Evolutionary conservation across 1,140 invertebrate species (phyloP), one percentile per base, ranked within the genome.

Genomic region (Berghia stephanieae): DNA sequence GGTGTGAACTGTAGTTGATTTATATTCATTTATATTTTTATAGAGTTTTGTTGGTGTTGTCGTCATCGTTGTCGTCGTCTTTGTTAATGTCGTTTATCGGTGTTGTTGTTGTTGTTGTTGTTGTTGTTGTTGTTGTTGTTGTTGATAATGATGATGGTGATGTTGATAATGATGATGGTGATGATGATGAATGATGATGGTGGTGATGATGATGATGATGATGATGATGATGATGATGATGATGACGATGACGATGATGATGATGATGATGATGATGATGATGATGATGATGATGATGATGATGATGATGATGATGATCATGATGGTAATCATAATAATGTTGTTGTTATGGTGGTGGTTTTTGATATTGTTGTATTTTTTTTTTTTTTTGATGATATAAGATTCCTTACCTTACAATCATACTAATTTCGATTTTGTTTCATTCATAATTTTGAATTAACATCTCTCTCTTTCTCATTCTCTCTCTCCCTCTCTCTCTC

Each of bases 11-110:
- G 63, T 38, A 5, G 3, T 3, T 38, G 63, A 24, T 10, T 13
- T 49, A 31, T 8, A 63, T 75, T 85, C 82, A 67, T 82, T n/a
- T n/a, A n/a, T n/a, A n/a, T n/a, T n/a, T n/a, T n/a, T n/a, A 79
- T 75, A 86, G 86, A 88, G 1, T 38, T 40, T n/a, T n/a, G n/a
- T n/a, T n/a, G n/a, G n/a, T n/a, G n/a, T n/a, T n/a, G n/a, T n/a
- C n/a, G n/a, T n/a, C n/a, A n/a, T n/a, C n/a, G n/a, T n/a, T n/a
- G n/a, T n/a, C n/a, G n/a, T n/a, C n/a, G n/a, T n/a, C n/a, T n/a
- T n/a, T n/a, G n/a, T n/a, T n/a, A n/a, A n/a, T n/a, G n/a, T n/a
- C n/a, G n/a, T n/a, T n/a, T n/a, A n/a, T n/a, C n/a, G n/a, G n/a
- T n/a, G n/a, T n/a, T n/a, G n/a, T n/a, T n/a, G n/a, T n/a, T n/a